Base-by-base conservation (phyloP, 23 tunicate genomes). In the Corella eumyota region DNA sequence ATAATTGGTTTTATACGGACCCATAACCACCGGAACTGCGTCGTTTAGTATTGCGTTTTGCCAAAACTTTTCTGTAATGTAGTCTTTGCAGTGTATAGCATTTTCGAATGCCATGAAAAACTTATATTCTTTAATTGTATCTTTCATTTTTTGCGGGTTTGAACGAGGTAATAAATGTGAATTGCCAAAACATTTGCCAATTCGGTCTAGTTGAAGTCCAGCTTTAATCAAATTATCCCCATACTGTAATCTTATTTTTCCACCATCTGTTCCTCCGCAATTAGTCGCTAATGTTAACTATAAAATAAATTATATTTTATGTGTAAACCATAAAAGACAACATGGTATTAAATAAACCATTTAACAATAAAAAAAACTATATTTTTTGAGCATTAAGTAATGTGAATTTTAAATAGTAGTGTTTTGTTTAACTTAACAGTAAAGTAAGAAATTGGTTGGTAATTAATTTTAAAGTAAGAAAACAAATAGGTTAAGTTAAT, bases 71-170 rank as follows among this genome's bases (percentile, higher is more conserved):
- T 67, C 72, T 2, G 72, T 51, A 11, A 67, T 53, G 63, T 67
- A 67, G 25, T 67, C 72, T 1, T 9, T 49, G 21, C 72, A 67
- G 44, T 67, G 72, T 26, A 31, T 15, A 1, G 72, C 61, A 30
- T 72, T 61, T 61, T 72, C 78, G 26, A 72, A 72, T 2, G 78
- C 37, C 22, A 72, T 25, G 78, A 62, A 72, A 20, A 72, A 72
- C 70, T 72, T 72, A 32, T 61, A 25, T 5, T 30, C 30, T 27
- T 23, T 33, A 4, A 25, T 37, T 2, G n/a, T n/a, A n/a, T n/a
- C n/a, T n/a, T n/a, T n/a, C n/a, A n/a, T n/a, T n/a, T n/a, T n/a
- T 20, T 30, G 30, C 4, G 45, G 25, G 33, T 45, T 34, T 19
- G 50, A 25, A 6, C 19, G 36, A 21, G 25, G 33, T 25, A 31